Evolutionary conservation across 2,888 invertebrate species (phyloP), one percentile per base, ranked within the genome.

Genomic region (Metacarcinus magister): DNA sequence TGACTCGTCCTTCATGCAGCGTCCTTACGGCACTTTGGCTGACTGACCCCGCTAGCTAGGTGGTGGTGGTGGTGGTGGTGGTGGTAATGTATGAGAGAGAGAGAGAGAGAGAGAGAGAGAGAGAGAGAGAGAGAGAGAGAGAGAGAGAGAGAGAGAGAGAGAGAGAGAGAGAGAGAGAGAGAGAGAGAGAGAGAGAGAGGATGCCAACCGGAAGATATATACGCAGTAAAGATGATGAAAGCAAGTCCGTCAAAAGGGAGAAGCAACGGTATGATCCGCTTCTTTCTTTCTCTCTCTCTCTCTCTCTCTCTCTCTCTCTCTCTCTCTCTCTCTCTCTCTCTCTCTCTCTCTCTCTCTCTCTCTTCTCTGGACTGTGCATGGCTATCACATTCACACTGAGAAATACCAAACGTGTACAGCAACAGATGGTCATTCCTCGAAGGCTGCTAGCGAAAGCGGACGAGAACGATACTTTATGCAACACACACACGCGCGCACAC

Each of bases 1-100:
- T 46, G 46, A 28, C 75, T 19, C 95, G 95, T 92, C 95, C 95
- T 95, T 95, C 95, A 95, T 28, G 75, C 44, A 28, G 92, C 91
- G 95, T 92, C 92, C 95, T 95, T 95, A 95, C 95, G 95, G 95
- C 95, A 95, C 92, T 95, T 92, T 46, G 90, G 94, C 94, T 90
- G 90, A 94, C 54, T 89, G 87, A 94, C 94, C 94, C 89, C 54
- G 32, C 94, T 89, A 82, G 54, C 39, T 28, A 5, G 60, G 13
- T 10, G 95, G 67, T 28, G 60, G 39, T 60, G 95, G n/a, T 39
- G 94, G 89, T 39, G 91, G 7, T n/a, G 94, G 28, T 19, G 94
- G 32, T 39, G 91, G 91, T 54, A 43, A 19, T 44, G 82, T 0
- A 39, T 60, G 48, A 87, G 94, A n/a, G 48, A 44, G n/a, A n/a